Percentiles rank a stretch among this genome's conserved stretches.
These are phyloP conservation scores for Hippocampus kuda DNA, from an alignment of 2,797 vertebrate species.

Conservation along the genomic window DNA sequence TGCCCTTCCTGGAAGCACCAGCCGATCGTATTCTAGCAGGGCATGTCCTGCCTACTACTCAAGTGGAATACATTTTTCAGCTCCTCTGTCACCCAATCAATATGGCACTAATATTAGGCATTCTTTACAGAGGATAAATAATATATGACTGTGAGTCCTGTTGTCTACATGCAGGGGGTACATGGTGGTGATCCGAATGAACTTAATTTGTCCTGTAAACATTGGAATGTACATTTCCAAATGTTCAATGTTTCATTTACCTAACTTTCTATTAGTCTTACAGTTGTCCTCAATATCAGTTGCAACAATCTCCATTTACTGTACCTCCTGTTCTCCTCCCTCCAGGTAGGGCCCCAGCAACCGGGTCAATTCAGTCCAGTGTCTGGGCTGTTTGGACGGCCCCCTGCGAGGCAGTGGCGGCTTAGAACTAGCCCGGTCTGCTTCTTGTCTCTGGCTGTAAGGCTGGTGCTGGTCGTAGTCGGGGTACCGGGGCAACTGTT, in stretches of 20 bases:
- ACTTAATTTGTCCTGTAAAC: neutral
- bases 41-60: too few relatives aligned
- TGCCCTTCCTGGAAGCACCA: neutral
- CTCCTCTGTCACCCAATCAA: too few relatives aligned
- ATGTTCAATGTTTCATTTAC: too few relatives aligned
- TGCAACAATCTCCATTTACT: neutral
- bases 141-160: too few relatives aligned
- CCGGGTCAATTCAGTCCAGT: slow-evolving; percentile 53
- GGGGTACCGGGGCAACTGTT: slow-evolving; percentile 51
- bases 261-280: too few relatives aligned
- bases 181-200: too few relatives aligned
- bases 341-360: slow-evolving; percentile 66
- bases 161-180: too few relatives aligned
- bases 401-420: slow-evolving; percentile 43
- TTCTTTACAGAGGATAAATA: too few relatives aligned
- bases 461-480: slow-evolving; percentile 42
- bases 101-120: too few relatives aligned
- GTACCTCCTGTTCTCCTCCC: slow-evolving; percentile 68
- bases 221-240: neutral
- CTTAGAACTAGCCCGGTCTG: slow-evolving; percentile 39
- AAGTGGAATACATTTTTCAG: too few relatives aligned
- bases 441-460: slow-evolving; percentile 38
- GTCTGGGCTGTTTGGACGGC: slow-evolving; percentile 45
- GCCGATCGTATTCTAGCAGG: too few relatives aligned
- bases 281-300: neutral